Evolutionary conservation across 2,888 invertebrate genomes (phyloP).

Genomic region (Hypena proboscidalis): DNA sequence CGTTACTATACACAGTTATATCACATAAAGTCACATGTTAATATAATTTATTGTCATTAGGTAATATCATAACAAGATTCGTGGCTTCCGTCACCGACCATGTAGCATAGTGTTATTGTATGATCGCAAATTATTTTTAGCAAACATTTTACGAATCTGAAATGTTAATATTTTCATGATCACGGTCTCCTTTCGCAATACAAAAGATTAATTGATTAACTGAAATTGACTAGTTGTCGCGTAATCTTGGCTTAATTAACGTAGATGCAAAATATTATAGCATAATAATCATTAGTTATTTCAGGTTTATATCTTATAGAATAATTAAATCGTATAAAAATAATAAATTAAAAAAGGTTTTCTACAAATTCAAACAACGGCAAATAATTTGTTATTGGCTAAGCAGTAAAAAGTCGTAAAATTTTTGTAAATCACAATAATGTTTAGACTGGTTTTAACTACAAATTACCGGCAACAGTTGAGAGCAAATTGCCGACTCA

Average conservation of each 20-base stretch:
- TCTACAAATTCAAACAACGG: too few species aligned
- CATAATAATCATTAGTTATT: too few species aligned
- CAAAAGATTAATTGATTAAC: background rate
- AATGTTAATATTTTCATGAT: constrained; percentile 47
- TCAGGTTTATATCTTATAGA: too few species aligned
- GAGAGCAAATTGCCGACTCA: too few species aligned
- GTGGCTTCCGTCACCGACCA: constrained; percentile 64
- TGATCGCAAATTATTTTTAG: constrained; percentile 53
- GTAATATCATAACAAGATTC: constrained; percentile 64
- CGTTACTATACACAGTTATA: constrained; percentile 46
- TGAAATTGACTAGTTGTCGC: background rate
- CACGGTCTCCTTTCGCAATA: constrained; percentile 39
- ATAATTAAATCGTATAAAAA: too few species aligned
- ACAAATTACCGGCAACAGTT: too few species aligned
- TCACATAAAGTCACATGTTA: constrained; percentile 75
- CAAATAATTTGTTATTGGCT: too few species aligned
- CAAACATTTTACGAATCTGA: constrained; percentile 65
- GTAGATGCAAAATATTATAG: too few species aligned
- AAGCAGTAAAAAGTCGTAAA: too few species aligned
- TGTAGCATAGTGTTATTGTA: constrained; percentile 53
- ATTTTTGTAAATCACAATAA: too few species aligned
- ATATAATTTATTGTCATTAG: constrained; percentile 53
- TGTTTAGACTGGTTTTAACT: too few species aligned
- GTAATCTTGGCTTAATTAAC: constrained; percentile 38
- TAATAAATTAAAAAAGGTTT: too few species aligned